Base-by-base conservation (phyloP, 2,113 vertebrate species). In the Aegithalos caudatus region DNA sequence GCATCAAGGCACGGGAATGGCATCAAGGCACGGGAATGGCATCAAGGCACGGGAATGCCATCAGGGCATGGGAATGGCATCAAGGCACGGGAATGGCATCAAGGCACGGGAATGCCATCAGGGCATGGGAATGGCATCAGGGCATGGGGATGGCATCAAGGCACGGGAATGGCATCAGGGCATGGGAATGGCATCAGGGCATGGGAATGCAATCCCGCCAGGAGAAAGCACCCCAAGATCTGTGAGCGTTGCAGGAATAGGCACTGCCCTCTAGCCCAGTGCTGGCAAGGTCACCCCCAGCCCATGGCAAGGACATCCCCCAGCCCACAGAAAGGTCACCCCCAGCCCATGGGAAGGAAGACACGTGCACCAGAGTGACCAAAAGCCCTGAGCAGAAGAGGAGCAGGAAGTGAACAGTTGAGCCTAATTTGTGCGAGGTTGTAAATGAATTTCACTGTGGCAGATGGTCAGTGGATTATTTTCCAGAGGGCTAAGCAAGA, bases 381-480 rank as follows among this genome's bases (percentile, higher is more conserved):
- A 72, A 76, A 77, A 86, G 27, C 45, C 53, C 15, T 0, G 28
- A 57, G 57, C 51, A 45, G 25, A 74, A 86, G 27, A 29, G 33
- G n/a, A 76, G 85, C 61, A 56, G 45, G 20, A 88, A 91, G 71
- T 77, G 79, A 90, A 57, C 79, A 86, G 76, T 27, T 62, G 88
- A 95, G 72, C 71, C 86, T 47, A 77, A 83, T 86, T 86, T 90
- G 86, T 70, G 42, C 1, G 7, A 67, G 74, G 71, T 2, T 88
- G 71, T 92, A 96, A 91, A 88, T 27, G 20, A 94, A 88, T 91
- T 92, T 58, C 71, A 9, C 42, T 31, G 86, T 44, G 64, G 79
- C 96, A 96, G 96, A 95, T 94, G 94, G 95, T 61, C 92, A 87
- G 51, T 66, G 72, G 96, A 95, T 97, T 97, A 89, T 86, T 95